Evolutionary conservation across 2,888 invertebrate genomes (phyloP).

Genomic region (Clanis bilineata): DNA sequence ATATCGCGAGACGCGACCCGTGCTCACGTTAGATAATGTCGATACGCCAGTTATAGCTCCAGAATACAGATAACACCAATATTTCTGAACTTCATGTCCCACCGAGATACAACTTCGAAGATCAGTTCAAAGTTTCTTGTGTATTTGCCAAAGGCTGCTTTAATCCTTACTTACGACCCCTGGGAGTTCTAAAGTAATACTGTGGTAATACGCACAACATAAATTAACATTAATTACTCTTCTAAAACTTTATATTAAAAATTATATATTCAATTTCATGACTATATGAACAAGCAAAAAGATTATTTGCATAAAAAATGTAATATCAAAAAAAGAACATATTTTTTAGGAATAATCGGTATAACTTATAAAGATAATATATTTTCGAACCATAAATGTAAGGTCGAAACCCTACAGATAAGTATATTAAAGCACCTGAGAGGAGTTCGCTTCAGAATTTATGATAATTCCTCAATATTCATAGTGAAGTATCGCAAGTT

Average conservation of each 20-base stretch:
- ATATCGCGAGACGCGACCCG: background rate
- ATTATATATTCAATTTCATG: background rate
- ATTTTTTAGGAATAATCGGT: no score
- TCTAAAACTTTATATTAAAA: background rate
- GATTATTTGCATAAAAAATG: background rate
- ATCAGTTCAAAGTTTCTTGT: conserved; percentile 21
- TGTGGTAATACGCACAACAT: background rate
- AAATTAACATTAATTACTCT: conserved; percentile 3
- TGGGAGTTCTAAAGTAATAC: conserved; percentile 14
- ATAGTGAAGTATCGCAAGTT: conserved; percentile 56
- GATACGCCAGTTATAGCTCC: conserved; percentile 27
- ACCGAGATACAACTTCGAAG: conserved; percentile 24
- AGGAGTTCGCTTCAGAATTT: conserved; percentile 57
- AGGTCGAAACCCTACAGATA: conserved; percentile 37
- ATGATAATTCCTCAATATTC: conserved; percentile 74
- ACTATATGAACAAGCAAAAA: background rate
- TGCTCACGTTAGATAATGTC: conserved; percentile 1
- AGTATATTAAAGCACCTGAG: conserved; percentile 48
- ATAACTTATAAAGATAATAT: background rate
- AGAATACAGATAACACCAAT: conserved; percentile 29
- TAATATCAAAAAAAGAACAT: background rate
- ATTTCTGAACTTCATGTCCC: conserved; percentile 30
- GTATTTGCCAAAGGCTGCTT: conserved; percentile 10
- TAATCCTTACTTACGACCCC: conserved; percentile 15
- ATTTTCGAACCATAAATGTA: background rate